These are phyloP conservation scores for Teinopalpus imperialis DNA, from an alignment of 2,888 invertebrate species.

Conservation along the genomic window DNA sequence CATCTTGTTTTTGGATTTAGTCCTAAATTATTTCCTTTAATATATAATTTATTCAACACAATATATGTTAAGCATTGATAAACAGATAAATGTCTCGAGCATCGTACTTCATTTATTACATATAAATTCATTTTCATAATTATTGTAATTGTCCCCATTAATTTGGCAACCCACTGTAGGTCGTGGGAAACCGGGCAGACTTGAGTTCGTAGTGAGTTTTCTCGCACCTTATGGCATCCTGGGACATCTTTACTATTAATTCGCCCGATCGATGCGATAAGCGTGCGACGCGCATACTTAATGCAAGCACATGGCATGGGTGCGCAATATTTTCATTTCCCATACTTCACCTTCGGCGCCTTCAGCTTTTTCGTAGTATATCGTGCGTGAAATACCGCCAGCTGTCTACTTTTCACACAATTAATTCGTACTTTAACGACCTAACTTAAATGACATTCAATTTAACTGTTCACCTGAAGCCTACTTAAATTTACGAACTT, in stretches of 20 bases:
- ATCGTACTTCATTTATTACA: no score
- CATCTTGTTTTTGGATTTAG: no score
- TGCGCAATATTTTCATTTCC: slow-evolving; percentile 52
- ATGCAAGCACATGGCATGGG: slow-evolving; percentile 68
- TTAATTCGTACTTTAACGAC: no score
- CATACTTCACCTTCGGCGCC: slow-evolving; percentile 45
- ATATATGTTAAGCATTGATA: no score
- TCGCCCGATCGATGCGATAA: slow-evolving; percentile 72
- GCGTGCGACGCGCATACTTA: slow-evolving; percentile 60
- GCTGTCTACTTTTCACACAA: slow-evolving; percentile 21
- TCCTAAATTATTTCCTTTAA: no score
- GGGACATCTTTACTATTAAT: slow-evolving; percentile 71
- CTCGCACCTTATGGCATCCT: slow-evolving; percentile 62
- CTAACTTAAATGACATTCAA: no score
- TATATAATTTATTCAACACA: no score
- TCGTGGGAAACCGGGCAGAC: slow-evolving; percentile 61
- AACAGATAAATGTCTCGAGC: no score
- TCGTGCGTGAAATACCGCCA: slow-evolving; percentile 17
- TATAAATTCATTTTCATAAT: no score
- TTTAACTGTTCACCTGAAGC: no score
- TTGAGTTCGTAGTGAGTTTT: slow-evolving; percentile 21
- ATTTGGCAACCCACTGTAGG: slow-evolving; percentile 28
- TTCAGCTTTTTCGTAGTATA: slow-evolving; percentile 12
- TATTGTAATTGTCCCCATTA: no score
- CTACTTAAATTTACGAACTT: no score